Base-by-base conservation (phyloP, 2,797 vertebrate genomes). In the Malurus splendens region DNA sequence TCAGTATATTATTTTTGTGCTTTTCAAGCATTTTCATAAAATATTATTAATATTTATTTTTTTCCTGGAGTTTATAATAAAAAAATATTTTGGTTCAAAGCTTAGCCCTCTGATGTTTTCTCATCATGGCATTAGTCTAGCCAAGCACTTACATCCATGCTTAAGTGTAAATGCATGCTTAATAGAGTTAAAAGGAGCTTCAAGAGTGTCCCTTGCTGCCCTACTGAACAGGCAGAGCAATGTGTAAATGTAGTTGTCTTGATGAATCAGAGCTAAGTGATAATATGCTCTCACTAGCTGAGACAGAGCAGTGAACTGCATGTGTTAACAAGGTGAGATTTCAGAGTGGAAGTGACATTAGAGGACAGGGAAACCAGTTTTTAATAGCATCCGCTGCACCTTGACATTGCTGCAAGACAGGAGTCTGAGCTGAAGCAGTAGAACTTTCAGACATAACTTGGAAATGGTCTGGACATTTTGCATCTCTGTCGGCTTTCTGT, bases 231-330 rank as follows among this genome's bases (percentile, higher is more conserved):
- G 80, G 45, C 76, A 73, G 1, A 28, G 62, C 73, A 57, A 76
- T 25, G 82, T 73, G 85, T 81, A 91, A 87, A 86, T 86, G 85
- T 73, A 86, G 77, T 44, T 93, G 92, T 95, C 93, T 89, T 87
- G 60, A 89, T 95, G 90, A 92, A 94, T 94, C 87, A 92, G 89
- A 87, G 52, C 67, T 64, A 79, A 84, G 82, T 74, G 93, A 73
- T 90, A 91, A 95, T 81, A 48, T 6, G 47, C 71, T 92, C 60
- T 74, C 59, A 47, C 76, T 76, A 74, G 74, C 87, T 86, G 64
- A 93, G 87, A 66, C 2, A 0, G 56, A 89, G 87, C 77, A 91
- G 74, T 77, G 93, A 93, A 84, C 60, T 93, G 67, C 74, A 25
- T 84, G 64, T 67, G 85, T 89, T 95, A 95, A 93, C 77, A 79